These are phyloP conservation scores for Antheraea yamamai DNA, from an alignment of 2,888 invertebrate genomes.

Conservation along the genomic window DNA sequence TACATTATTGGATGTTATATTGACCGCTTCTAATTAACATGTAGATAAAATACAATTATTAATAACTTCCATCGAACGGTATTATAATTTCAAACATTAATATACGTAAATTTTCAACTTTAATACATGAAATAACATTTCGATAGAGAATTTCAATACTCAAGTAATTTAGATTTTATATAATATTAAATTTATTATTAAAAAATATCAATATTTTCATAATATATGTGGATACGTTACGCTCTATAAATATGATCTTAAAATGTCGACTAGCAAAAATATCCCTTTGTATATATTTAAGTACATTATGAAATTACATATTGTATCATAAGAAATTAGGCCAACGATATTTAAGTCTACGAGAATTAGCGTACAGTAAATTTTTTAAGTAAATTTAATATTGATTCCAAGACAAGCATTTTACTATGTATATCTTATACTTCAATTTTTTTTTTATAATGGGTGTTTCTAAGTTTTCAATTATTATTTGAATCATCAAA, in stretches of 20 bases:
- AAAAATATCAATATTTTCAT: background rate
- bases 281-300: conserved; percentile 40
- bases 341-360: conserved; percentile 24
- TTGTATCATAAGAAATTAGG: conserved; percentile 31
- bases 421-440: too few species aligned
- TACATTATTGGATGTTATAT: conserved; percentile 15
- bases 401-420: too few species aligned
- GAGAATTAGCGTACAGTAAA: background rate
- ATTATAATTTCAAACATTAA: conserved; percentile 4
- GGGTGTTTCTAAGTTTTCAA: too few species aligned
- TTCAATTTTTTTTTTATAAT: too few species aligned
- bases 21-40: conserved; percentile 27
- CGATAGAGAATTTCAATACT: conserved; percentile 1
- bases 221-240: background rate
- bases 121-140: conserved; percentile 4
- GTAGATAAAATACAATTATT: conserved; percentile 26
- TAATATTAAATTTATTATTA: background rate
- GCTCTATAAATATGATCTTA: background rate
- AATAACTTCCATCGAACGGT: conserved; percentile 3
- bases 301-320: conserved; percentile 15
- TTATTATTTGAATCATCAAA: too few species aligned
- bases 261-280: conserved; percentile 42
- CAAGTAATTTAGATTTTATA: background rate
- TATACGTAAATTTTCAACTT: background rate
- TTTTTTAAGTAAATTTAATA: background rate